Conservation (phyloP, 2,888 invertebrate species). For the Cerastis rubricosa region DNA sequence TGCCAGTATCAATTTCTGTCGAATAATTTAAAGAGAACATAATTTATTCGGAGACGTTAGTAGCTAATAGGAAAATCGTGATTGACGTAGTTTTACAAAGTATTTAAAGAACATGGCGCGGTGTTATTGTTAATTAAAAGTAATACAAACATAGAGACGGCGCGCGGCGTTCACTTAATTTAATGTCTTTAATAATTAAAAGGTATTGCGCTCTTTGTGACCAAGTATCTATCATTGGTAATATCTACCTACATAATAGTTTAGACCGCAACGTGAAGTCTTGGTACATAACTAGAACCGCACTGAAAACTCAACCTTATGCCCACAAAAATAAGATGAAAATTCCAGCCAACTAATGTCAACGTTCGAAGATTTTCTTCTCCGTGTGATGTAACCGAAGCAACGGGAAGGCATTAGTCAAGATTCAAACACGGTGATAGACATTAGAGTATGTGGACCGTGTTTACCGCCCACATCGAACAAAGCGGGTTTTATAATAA, state of each 20-base stretch:
- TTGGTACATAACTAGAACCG: slow-evolving; percentile 23
- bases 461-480: slow-evolving; percentile 63
- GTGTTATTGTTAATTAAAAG: slow-evolving; percentile 10
- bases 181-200: background rate
- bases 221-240: slow-evolving; percentile 9
- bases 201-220: background rate
- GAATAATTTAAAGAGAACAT: slow-evolving; percentile 50
- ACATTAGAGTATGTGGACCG: slow-evolving; percentile 50
- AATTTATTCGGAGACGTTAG: slow-evolving; percentile 31
- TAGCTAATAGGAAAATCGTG: slow-evolving; percentile 36
- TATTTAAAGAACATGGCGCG: background rate
- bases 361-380: slow-evolving; percentile 34
- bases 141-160: background rate
- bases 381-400: slow-evolving; percentile 47
- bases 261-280: slow-evolving; percentile 7
- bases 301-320: slow-evolving; percentile 40
- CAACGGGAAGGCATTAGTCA: slow-evolving; percentile 58
- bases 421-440: slow-evolving; percentile 54
- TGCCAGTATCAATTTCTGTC: slow-evolving; percentile 56
- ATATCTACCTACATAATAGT: slow-evolving; percentile 25
- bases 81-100: slow-evolving; percentile 20
- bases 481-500: slow-evolving; percentile 62
- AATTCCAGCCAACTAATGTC: background rate
- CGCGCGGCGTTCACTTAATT: background rate
- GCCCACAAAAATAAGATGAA: background rate